A percentile compares a stretch with the other conserved stretches of the same genome.
Conservation (phyloP, 2,888 invertebrate genomes). For the Orthosia gothica region DNA sequence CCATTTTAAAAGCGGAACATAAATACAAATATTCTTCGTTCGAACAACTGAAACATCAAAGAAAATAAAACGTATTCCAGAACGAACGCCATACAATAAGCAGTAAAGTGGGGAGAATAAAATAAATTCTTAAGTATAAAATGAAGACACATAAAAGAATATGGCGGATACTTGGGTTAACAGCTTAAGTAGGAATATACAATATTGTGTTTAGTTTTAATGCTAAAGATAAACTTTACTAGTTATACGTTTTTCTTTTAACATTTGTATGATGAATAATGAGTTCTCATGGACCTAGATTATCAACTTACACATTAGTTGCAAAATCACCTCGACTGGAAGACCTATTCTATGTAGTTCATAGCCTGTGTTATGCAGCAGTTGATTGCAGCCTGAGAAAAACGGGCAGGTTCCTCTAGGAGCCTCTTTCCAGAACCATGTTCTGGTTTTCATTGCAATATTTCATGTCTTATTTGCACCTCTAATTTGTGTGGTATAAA, state of each 20-base stretch:
- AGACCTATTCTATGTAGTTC: not conserved
- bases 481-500: not conserved
- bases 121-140: constrained; percentile 40
- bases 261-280: too few relatives aligned
- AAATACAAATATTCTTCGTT: constrained; percentile 26
- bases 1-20: constrained; percentile 16
- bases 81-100: constrained; percentile 34
- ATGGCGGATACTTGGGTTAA: constrained; percentile 24
- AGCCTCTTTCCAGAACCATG: not conserved
- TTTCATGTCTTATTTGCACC: not conserved
- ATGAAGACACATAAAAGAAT: constrained; percentile 38
- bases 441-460: not conserved
- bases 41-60: constrained; percentile 35
- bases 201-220: constrained; percentile 11
- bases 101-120: constrained; percentile 38
- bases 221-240: not conserved
- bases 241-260: too few relatives aligned
- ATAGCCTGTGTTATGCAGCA: not conserved
- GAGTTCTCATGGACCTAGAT: not conserved
- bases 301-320: too few relatives aligned
- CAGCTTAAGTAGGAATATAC: constrained; percentile 18
- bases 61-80: constrained; percentile 39
- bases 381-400: not conserved
- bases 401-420: too few relatives aligned
- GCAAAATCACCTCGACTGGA: not conserved